Evolutionary conservation across 2,797 vertebrate genomes (phyloP).

Genomic region (Iguana delicatissima): DNA sequence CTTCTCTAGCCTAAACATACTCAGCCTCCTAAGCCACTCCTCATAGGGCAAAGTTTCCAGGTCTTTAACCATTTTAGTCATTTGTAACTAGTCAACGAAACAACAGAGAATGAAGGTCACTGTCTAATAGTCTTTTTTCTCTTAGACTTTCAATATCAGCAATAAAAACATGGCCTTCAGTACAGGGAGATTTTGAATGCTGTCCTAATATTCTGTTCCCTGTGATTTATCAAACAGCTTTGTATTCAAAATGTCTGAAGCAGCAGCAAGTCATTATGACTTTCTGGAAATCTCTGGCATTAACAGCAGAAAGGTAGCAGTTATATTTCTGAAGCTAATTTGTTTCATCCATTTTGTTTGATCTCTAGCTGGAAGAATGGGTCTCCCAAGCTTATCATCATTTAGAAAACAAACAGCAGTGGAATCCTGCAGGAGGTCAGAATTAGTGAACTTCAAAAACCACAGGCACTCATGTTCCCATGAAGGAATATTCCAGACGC

Average conservation of each 20-base stretch:
- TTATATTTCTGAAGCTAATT: background rate
- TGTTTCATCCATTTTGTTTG: background rate
- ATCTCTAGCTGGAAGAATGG: background rate
- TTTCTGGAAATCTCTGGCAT: background rate
- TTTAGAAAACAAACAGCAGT: background rate
- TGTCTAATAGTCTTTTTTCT: background rate
- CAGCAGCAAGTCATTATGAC: background rate
- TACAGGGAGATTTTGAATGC: background rate
- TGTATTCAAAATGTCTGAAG: background rate
- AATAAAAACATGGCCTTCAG: background rate
- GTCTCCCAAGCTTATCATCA: background rate
- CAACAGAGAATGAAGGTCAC: background rate
- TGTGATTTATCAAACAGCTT: background rate
- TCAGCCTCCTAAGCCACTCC: too few relatives aligned
- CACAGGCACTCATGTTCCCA: background rate
- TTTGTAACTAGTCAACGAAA: too few relatives aligned
- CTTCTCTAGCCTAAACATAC: too few relatives aligned
- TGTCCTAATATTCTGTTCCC: background rate
- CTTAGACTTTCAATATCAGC: background rate
- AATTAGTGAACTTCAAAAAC: background rate
- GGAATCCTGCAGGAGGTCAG: background rate
- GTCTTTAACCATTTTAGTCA: too few relatives aligned
- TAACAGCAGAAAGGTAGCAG: background rate
- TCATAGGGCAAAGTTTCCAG: too few relatives aligned
- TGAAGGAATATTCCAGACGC: background rate